phyloP scores from a whole-genome alignment of 2,888 invertebrate genomes.

The Notocelia uddmanniana region DNA sequence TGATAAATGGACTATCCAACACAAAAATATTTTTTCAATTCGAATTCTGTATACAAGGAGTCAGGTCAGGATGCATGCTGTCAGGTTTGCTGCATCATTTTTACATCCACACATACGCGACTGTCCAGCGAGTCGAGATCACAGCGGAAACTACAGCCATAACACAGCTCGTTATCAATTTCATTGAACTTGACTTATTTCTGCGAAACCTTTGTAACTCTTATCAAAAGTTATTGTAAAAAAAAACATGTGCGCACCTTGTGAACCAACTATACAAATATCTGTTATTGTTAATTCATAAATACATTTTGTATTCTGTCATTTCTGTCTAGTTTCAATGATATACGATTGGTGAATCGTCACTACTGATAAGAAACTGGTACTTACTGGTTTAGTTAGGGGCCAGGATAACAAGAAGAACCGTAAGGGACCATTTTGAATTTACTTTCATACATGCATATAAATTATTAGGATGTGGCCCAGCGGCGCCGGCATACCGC shows the following conservation, averaged over 20 bases:
- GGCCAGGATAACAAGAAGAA: too few relatives aligned
- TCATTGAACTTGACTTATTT: constrained; percentile 32
- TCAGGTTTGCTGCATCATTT: neutral
- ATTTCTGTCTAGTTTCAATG: neutral
- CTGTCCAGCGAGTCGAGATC: neutral
- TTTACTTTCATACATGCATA: too few relatives aligned
- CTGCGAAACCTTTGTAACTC: constrained; percentile 15
- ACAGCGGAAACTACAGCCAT: constrained; percentile 17
- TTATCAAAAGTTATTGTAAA: constrained; percentile 15
- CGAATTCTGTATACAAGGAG: too few relatives aligned
- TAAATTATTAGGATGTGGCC: too few relatives aligned
- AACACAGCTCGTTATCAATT: constrained; percentile 28
- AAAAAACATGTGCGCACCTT: constrained; percentile 17
- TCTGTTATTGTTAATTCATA: constrained; percentile 1
- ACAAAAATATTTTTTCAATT: too few relatives aligned
- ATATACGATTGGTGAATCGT: neutral
- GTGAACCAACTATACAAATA: constrained; percentile 13
- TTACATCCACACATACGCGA: neutral
- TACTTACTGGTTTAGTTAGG: too few relatives aligned
- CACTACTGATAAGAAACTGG: neutral
- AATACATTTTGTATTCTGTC: neutral
- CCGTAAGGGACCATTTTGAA: too few relatives aligned
- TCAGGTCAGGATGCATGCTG: too few relatives aligned
- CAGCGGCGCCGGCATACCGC: too few relatives aligned
- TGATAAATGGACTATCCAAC: too few relatives aligned